phyloP scores from a whole-genome alignment of 2,797 vertebrate genomes.

The Myiotriccus ornatus region DNA sequence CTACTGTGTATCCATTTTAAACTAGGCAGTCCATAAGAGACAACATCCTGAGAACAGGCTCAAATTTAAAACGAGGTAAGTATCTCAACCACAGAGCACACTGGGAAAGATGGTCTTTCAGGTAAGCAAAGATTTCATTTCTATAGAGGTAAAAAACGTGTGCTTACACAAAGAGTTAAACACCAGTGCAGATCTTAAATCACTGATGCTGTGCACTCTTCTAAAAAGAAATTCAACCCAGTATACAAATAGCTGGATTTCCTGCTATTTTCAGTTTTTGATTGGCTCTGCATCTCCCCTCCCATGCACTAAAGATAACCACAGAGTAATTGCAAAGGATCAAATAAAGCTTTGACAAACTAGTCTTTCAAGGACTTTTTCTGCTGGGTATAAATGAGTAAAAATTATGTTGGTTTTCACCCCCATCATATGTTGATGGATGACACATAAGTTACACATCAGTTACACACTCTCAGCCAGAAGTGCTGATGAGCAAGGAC shows the following conservation, averaged over 20 bases:
- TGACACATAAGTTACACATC: not conserved
- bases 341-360: not conserved
- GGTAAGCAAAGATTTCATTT: not conserved
- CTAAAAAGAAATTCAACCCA: not conserved
- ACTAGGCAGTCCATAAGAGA: not conserved
- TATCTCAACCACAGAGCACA: not conserved
- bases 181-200: not conserved
- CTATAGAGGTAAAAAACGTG: not conserved
- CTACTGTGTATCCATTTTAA: not conserved
- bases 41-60: not conserved
- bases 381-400: not conserved
- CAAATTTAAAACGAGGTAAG: not conserved
- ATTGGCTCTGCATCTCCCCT: not conserved
- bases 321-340: not conserved
- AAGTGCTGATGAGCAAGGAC: not conserved
- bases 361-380: not conserved
- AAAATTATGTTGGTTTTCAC: not conserved
- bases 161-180: not conserved
- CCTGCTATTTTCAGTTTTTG: not conserved
- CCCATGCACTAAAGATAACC: not conserved
- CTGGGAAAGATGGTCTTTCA: not conserved
- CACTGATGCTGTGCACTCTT: not conserved
- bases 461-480: not conserved
- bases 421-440: rapidly evolving
- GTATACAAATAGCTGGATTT: not conserved